Evolutionary conservation across 2,797 vertebrate species (phyloP).

Genomic region (Perodicticus potto): DNA sequence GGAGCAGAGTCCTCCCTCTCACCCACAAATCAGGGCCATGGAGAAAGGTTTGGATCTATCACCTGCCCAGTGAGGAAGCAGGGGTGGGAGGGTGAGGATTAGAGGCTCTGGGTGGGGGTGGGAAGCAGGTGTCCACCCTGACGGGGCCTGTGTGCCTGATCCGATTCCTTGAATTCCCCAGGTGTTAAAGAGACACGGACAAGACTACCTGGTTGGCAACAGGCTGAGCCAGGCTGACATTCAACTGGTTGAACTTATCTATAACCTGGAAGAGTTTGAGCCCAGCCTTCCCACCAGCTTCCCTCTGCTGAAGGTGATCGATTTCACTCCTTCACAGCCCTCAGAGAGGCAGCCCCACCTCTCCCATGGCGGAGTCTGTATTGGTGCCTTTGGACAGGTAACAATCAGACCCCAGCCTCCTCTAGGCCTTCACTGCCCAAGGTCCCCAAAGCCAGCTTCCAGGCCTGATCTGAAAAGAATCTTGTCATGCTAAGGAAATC

Average conservation of each 20-base stretch:
- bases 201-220: constrained; percentile 92
- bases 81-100: background rate
- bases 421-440: background rate
- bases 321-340: no score
- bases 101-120: background rate
- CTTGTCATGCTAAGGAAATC: background rate
- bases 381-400: background rate
- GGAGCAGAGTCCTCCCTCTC: background rate
- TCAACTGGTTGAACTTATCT: constrained; percentile 91
- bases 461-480: background rate
- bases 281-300: constrained; percentile 89
- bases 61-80: accelerated
- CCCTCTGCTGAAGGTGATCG: constrained; percentile 89
- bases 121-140: background rate
- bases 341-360: background rate
- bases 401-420: no score
- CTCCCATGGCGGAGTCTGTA: background rate
- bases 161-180: constrained; percentile 73
- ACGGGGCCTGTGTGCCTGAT: background rate
- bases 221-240: constrained; percentile 93
- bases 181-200: constrained; percentile 88
- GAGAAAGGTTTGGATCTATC: background rate
- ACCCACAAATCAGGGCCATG: background rate
- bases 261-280: constrained; percentile 92
- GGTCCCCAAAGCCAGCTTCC: background rate